Percentiles rank a stretch among this genome's conserved stretches.
phyloP scores from a whole-genome alignment of 2,797 vertebrate genomes.

The Gastrophryne carolinensis region DNA sequence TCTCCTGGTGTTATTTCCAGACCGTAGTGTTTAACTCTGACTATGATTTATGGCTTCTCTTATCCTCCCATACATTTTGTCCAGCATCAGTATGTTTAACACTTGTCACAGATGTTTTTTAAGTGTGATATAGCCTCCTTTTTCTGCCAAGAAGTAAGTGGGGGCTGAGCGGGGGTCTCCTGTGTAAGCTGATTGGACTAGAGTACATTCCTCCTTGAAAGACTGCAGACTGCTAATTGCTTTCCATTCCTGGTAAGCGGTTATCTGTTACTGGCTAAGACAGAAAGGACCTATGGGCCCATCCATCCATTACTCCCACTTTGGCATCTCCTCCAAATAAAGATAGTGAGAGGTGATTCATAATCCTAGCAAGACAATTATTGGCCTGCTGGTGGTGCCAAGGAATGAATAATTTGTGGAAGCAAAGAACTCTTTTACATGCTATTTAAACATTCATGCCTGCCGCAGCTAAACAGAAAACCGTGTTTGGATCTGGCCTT shows the following conservation, averaged over 20 bases:
- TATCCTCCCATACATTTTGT: conserved; percentile 52
- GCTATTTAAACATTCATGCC: conserved; percentile 33
- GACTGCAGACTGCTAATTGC: conserved; percentile 46
- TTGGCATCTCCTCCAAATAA: conserved; percentile 46
- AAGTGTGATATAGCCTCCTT: conserved; percentile 50
- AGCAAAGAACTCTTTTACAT: conserved; percentile 40
- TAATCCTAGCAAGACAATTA: conserved; percentile 48
- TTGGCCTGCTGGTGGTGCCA: conserved; percentile 39
- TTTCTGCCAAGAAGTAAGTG: conserved; percentile 45
- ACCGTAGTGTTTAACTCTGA: conserved; percentile 36
- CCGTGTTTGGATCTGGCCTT: neutral
- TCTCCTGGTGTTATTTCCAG: conserved; percentile 42
- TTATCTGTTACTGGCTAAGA: conserved; percentile 41
- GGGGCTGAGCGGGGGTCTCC: conserved; percentile 34
- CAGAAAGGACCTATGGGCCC: conserved; percentile 28
- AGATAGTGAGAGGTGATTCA: conserved; percentile 48
- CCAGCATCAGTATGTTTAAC: conserved; percentile 49
- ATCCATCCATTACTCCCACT: conserved; percentile 40
- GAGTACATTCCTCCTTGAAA: conserved; percentile 44
- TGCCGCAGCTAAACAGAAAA: conserved; percentile 19
- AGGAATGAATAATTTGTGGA: conserved; percentile 42
- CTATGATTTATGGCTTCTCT: conserved; percentile 49
- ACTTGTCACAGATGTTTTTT: conserved; percentile 54
- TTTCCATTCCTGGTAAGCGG: conserved; percentile 51
- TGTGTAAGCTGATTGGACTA: conserved; percentile 31